A percentile compares a stretch with the other conserved stretches of the same genome.
These are phyloP conservation scores for Protonemura montana DNA, from an alignment of 2,888 invertebrate genomes.

Conservation along the genomic window DNA sequence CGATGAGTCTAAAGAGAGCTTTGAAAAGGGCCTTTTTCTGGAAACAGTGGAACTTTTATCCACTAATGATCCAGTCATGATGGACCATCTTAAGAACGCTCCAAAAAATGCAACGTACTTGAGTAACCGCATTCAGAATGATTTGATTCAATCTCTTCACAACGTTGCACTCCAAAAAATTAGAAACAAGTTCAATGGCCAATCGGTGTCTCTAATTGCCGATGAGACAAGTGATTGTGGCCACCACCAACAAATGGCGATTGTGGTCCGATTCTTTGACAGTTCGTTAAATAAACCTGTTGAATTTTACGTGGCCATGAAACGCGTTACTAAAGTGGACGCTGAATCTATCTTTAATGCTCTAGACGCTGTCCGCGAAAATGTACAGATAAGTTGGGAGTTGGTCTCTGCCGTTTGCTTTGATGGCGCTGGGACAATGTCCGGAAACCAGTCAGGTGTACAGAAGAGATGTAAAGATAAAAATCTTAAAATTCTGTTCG, in stretches of 20 bases:
- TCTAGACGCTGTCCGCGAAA: constrained; percentile 1
- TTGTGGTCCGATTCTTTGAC: background rate
- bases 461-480: constrained; percentile 45
- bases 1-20: background rate
- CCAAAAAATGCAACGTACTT: constrained; percentile 18
- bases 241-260: background rate
- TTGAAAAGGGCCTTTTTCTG: constrained; percentile 24
- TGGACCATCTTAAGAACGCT: background rate
- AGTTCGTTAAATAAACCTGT: background rate
- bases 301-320: constrained; percentile 14
- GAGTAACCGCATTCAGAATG: constrained; percentile 10
- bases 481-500: constrained; percentile 41
- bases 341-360: constrained; percentile 21
- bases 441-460: constrained; percentile 45
- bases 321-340: constrained; percentile 3
- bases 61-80: background rate
- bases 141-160: constrained; percentile 10
- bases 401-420: constrained; percentile 44
- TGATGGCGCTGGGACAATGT: constrained; percentile 46
- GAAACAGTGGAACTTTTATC: background rate
- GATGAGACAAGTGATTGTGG: constrained; percentile 25
- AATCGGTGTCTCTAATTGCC: background rate
- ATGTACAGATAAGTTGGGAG: constrained; percentile 35
- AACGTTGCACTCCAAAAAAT: background rate
- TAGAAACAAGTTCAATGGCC: constrained; percentile 8